phyloP scores from a whole-genome alignment of 2,888 invertebrate genomes.

The Eledona agricola region DNA sequence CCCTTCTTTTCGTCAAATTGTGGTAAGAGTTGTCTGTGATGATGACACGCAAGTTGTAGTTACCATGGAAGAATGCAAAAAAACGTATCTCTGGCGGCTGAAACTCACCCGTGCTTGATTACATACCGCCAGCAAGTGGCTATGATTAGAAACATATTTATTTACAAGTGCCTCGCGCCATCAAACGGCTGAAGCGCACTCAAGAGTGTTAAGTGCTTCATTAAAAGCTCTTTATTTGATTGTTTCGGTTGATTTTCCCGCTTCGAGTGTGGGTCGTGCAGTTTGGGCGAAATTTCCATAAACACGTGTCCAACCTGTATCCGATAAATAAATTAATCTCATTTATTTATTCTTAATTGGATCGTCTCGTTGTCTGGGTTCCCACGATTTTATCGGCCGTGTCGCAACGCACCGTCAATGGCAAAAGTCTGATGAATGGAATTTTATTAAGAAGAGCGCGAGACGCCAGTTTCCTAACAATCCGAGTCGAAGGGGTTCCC shows the following conservation, averaged over 20 bases:
- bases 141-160: conserved; percentile 19
- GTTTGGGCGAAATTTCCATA: conserved; percentile 24
- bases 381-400: conserved; percentile 22
- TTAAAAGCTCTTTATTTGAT: conserved; percentile 8
- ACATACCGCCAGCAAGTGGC: conserved; percentile 4
- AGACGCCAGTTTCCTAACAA: conserved; percentile 4
- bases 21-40: no score
- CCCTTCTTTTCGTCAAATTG: no score
- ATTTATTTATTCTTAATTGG: conserved; percentile 27
- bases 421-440: conserved; percentile 16
- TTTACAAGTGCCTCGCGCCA: conserved; percentile 9
- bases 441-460: conserved; percentile 3
- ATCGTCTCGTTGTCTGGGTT: conserved; percentile 9
- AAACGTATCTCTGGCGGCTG: no score
- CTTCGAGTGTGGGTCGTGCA: conserved; percentile 12
- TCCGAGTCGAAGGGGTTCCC: not conserved
- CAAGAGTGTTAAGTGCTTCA: conserved; percentile 22
- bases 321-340: conserved; percentile 28
- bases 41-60: no score
- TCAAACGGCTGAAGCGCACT: conserved; percentile 14
- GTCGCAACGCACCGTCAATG: conserved; percentile 16
- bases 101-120: not conserved
- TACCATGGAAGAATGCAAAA: no score
- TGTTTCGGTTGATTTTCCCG: not conserved
- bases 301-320: conserved; percentile 24